Evolutionary conservation across 1,140 invertebrate genomes (phyloP), one percentile per base, ranked within the genome.

Genomic region (Drosophila mojavensis): DNA sequence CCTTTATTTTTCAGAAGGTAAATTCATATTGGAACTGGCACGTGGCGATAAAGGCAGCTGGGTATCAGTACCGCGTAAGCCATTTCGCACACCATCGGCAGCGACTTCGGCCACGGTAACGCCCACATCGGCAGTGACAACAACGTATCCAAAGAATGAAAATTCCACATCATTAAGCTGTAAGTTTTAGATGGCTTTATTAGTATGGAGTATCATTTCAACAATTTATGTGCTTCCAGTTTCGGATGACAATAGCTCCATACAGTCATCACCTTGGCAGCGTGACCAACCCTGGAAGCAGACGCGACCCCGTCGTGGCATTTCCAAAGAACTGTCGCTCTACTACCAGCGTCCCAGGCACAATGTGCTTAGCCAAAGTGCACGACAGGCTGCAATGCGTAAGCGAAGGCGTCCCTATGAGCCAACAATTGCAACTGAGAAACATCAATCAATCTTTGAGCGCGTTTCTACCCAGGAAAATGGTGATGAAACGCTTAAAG

Each of bases 201-300:
- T 36, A 13, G 10, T 13, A 33, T 6, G 41, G 5, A 5, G 41
- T 11, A 13, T 2, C 36, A 9, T 15, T 26, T 61, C 3, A 53
- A 26, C n/a, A 3, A 30, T 2, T 15, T 15, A 11, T 59, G 48
- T 20, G 24, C 26, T 72, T 81, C 4, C 61, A 96, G 96, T 96
- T 93, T 97, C 96, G 79, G 97, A 97, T 94, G 96, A 97, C 91
- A 97, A 97, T 93, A 97, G 96, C 81, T 97, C 96, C 39, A 94
- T 97, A 78, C 96, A 97, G 88, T 97, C 96, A 48, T 97, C 96
- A 80, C 96, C 96, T 63, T 97, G 96, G 96, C 96, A 97, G 92
- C 94, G 96, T 72, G 96, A 97, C 92, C 96, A 97, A 91, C 95
- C 95, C 81, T 97, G 96, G 96, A 97, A 97, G 91, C 96, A 97